Evolutionary conservation across 2,888 invertebrate genomes (phyloP).

Genomic region (Ernsta delagoae): DNA sequence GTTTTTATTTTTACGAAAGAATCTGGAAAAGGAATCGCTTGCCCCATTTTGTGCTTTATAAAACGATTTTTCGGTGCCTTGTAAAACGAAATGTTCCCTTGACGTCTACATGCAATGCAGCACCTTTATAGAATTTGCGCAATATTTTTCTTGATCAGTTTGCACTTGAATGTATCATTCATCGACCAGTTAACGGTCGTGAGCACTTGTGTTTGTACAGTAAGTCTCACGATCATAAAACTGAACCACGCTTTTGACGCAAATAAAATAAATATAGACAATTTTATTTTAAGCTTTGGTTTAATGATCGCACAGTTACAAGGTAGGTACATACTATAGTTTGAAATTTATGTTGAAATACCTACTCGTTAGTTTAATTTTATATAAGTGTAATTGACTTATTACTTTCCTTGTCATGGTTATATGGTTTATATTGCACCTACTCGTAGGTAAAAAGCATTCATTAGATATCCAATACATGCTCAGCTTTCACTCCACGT

Average conservation of each 20-base stretch:
- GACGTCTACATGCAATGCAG: neutral
- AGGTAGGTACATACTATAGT: too few species aligned
- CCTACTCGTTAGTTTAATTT: too few species aligned
- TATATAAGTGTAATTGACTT: too few species aligned
- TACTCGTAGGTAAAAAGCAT: too few species aligned
- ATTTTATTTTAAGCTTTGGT: neutral
- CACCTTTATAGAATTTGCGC: neutral
- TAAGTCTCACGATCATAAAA: neutral
- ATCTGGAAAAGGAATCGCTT: conserved; percentile 27
- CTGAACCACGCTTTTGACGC: neutral
- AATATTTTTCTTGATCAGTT: neutral
- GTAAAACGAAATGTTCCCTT: conserved; percentile 14
- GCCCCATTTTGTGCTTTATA: neutral
- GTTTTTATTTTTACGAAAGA: conserved; percentile 45
- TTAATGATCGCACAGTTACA: too few species aligned
- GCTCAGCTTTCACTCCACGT: too few species aligned
- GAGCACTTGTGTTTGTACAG: neutral
- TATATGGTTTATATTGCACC: too few species aligned
- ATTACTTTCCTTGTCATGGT: too few species aligned
- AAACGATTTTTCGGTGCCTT: conserved; percentile 1
- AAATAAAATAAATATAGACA: neutral
- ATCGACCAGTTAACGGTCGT: neutral
- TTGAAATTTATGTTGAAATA: too few species aligned
- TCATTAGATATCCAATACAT: too few species aligned
- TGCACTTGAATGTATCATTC: neutral